These are phyloP conservation scores for Pterocles orientalis DNA, from an alignment of 2,113 vertebrate species.

Conservation along the genomic window DNA sequence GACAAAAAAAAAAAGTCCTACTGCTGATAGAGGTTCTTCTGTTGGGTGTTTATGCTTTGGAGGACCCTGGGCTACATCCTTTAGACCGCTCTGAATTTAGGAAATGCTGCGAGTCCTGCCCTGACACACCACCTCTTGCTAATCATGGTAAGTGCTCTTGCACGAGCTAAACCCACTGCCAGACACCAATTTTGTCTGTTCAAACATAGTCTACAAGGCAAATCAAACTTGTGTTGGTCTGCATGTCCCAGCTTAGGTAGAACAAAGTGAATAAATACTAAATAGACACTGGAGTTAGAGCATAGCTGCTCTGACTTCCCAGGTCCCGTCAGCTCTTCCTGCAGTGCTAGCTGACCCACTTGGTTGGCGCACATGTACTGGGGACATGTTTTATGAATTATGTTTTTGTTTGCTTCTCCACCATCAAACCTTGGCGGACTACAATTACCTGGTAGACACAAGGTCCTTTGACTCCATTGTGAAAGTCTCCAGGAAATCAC, in stretches of 20 bases:
- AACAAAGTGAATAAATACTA: constrained; percentile 19
- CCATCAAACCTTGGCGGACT: neutral
- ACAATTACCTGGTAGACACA: neutral
- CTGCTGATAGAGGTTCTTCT: neutral
- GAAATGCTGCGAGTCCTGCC: neutral
- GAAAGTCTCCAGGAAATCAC: neutral
- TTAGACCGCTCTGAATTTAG: neutral
- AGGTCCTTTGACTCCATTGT: neutral
- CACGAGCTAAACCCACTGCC: neutral
- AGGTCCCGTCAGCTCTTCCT: neutral
- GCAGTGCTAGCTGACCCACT: neutral
- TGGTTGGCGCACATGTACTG: neutral
- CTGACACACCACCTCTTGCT: neutral
- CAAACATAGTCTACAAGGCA: neutral
- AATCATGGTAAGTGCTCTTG: neutral
- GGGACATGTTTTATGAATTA: constrained; percentile 40
- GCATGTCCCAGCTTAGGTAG: neutral
- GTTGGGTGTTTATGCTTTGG: neutral
- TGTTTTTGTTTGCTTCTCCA: neutral
- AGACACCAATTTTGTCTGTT: neutral
- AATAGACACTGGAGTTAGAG: neutral
- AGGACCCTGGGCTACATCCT: neutral
- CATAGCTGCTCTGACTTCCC: constrained; percentile 11
- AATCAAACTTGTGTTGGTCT: neutral
- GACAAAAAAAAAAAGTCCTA: neutral